Percentiles rank a stretch among this genome's conserved stretches.
Evolutionary conservation across 2,888 invertebrate species (phyloP).

Genomic region (Mylabris sibirica): DNA sequence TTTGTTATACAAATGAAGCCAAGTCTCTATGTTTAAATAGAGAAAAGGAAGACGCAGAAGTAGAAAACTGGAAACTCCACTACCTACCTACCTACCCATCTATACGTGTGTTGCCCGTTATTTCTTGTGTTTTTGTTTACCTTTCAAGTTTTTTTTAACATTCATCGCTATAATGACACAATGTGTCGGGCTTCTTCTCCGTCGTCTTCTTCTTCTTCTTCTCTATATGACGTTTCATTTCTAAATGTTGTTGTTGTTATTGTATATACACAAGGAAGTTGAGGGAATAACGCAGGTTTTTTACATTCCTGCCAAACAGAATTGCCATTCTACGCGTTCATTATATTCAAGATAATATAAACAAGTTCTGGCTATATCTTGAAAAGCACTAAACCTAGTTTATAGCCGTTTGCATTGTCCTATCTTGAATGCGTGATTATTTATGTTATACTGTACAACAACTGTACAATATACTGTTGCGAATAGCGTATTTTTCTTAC

Average conservation of each 20-base stretch:
- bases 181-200: conserved; percentile 15
- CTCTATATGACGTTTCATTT: conserved; percentile 15
- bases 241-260: conserved; percentile 5
- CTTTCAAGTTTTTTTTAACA: conserved; percentile 4
- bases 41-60: too few relatives aligned
- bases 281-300: conserved; percentile 28
- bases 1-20: conserved; percentile 55
- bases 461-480: conserved; percentile 18
- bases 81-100: conserved; percentile 19
- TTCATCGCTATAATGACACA: neutral
- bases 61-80: conserved; percentile 34
- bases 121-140: conserved; percentile 7
- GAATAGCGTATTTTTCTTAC: conserved; percentile 30
- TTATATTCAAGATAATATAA: conserved; percentile 37
- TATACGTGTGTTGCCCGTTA: neutral
- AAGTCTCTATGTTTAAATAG: conserved; percentile 35
- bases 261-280: conserved; percentile 13
- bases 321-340: conserved; percentile 34
- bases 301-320: conserved; percentile 32
- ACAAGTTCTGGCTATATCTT: conserved; percentile 37
- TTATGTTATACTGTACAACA: conserved; percentile 25
- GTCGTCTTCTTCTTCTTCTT: neutral
- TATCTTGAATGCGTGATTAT: conserved; percentile 33
- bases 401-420: conserved; percentile 36
- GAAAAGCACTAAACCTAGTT: conserved; percentile 39